Evolutionary conservation across 2,797 vertebrate genomes (phyloP), one percentile per base, ranked within the genome.

Genomic region (Gymnocypris eckloni): DNA sequence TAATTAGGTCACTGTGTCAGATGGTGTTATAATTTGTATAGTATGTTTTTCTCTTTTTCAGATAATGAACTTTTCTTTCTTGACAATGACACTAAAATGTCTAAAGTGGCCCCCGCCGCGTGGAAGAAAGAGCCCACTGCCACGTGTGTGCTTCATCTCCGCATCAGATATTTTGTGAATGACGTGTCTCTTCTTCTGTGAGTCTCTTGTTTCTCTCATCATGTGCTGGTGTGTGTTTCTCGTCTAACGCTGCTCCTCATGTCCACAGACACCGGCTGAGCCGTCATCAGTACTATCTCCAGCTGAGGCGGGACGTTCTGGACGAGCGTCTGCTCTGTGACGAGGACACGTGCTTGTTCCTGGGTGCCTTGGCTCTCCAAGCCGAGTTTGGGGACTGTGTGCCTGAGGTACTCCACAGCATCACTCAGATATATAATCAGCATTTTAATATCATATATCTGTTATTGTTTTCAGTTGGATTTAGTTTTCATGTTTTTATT

Each of bases 61-160:
- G 98, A 95, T 85, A 95, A 96, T 90, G 97, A 98, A 90, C 97
- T 97, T 90, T 97, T 97, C 93, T 98, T 98, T 89, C 89, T 99
- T 93, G 96, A 97, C 86, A 94, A 94, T 16, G 96, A 97, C 20
- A 96, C 95, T 37, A 97, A 96, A 89, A 93, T 98, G 86, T 96
- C 95, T 90, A 97, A 97, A 95, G 94, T 97, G 64, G 96, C 96
- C 39, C 97, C 97, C 54, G 96, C 96, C 81, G 94, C 93, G 86
- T 98, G 97, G 97, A 97, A 96, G 91, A 97, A 97, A 96, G 94
- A 93, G 64, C 93, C 96, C 78, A 92, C 91, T 7, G 89, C 95
- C 79, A 94, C 89, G 70, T 96, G 98, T 89, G 94, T 94, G 2
- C 96, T 99, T 89, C 97, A 95, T 89, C 93, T 98, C 86, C 94